A percentile compares a stretch with the other conserved stretches of the same genome.
phyloP scores from a whole-genome alignment of 2,888 invertebrate genomes.

The Acholoe squamosa region DNA sequence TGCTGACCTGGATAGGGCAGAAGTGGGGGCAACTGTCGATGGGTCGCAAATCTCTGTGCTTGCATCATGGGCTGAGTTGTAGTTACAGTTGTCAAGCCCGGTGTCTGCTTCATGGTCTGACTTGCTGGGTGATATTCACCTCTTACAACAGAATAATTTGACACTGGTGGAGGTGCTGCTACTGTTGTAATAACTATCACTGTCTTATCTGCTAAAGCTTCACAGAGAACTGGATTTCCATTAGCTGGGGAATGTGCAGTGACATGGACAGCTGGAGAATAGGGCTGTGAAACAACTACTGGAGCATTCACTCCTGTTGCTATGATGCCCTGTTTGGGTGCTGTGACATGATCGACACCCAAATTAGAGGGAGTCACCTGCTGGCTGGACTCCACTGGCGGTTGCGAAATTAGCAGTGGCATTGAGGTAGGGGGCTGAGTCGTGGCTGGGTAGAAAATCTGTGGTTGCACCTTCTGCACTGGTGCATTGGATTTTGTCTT shows the following conservation, averaged over 20 bases:
- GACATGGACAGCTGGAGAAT: background rate
- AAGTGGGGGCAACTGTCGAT: background rate
- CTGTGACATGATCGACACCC: background rate
- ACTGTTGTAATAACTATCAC: background rate
- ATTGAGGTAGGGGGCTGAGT: background rate
- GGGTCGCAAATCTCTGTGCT: background rate
- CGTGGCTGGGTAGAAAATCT: background rate
- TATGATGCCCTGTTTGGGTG: background rate
- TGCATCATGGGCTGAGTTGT: background rate
- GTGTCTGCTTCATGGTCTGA: background rate
- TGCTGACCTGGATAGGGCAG: background rate
- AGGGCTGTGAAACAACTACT: background rate
- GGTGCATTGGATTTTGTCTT: slow-evolving; percentile 52
- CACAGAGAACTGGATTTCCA: background rate
- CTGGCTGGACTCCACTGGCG: background rate
- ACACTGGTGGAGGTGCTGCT: background rate
- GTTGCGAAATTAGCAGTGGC: slow-evolving; percentile 33
- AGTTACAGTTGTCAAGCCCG: background rate
- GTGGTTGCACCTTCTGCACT: slow-evolving; percentile 62
- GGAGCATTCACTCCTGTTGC: background rate
- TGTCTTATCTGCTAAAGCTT: background rate
- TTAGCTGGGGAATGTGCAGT: background rate
- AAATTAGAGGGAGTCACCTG: background rate
- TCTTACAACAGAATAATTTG: background rate
- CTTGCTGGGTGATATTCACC: background rate